Evolutionary conservation across 2,888 invertebrate species (phyloP).

Genomic region (Troilus luridus): DNA sequence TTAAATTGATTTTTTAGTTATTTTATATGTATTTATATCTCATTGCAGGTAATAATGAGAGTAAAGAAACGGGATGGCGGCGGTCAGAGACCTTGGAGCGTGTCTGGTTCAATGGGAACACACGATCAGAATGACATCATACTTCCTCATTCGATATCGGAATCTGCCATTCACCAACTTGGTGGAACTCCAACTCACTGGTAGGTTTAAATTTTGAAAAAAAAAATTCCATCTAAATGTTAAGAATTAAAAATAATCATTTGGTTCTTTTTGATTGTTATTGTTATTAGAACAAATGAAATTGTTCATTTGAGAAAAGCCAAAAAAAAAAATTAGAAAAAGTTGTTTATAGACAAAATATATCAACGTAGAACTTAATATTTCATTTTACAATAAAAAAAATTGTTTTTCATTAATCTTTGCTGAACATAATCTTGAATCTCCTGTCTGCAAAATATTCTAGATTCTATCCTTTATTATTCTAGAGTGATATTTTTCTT

Average conservation of each 20-base stretch:
- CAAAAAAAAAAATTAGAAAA: too few relatives aligned
- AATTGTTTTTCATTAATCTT: too few relatives aligned
- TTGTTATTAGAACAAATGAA: neutral
- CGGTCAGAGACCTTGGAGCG: slow-evolving; percentile 84
- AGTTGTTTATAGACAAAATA: too few relatives aligned
- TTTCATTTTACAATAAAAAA: too few relatives aligned
- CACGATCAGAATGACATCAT: slow-evolving; percentile 68
- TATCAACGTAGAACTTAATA: too few relatives aligned
- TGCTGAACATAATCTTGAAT: too few relatives aligned
- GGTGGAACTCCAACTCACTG: slow-evolving; percentile 68
- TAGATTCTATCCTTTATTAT: too few relatives aligned
- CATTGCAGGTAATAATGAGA: slow-evolving; percentile 75
- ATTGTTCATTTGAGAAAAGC: too few relatives aligned
- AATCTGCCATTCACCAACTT: slow-evolving; percentile 87
- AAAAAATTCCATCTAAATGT: neutral
- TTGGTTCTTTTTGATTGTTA: neutral
- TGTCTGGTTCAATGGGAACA: slow-evolving; percentile 77
- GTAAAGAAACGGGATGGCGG: slow-evolving; percentile 73
- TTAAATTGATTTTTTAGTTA: neutral
- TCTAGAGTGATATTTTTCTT: too few relatives aligned
- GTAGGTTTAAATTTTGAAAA: slow-evolving; percentile 21
- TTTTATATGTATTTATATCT: neutral
- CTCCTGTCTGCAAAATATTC: too few relatives aligned
- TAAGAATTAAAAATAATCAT: neutral
- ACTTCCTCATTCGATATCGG: slow-evolving; percentile 82